A percentile compares a stretch with the other conserved stretches of the same genome.
Conservation (phyloP, 2,888 invertebrate genomes). For the Mactromeris polynyma region DNA sequence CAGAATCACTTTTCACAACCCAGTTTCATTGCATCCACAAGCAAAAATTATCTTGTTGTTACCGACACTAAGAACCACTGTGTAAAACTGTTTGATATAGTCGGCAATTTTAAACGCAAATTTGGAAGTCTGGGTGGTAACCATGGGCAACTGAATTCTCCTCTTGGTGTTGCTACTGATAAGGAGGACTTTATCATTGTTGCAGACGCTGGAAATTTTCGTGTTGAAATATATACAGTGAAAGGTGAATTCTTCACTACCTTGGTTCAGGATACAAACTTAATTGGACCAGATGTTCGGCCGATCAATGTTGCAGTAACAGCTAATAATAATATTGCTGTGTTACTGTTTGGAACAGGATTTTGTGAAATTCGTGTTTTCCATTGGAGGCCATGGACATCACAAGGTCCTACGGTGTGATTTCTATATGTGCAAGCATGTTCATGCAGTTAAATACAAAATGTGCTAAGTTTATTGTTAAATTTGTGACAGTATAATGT, state of each 20-base stretch:
- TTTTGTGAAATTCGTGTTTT: conserved; percentile 83
- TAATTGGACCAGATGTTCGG: conserved; percentile 76
- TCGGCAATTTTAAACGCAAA: conserved; percentile 80
- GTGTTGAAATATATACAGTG: conserved; percentile 82
- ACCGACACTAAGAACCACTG: conserved; percentile 81
- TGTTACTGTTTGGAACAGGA: conserved; percentile 79
- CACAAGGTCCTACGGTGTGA: not conserved
- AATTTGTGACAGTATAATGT: too few relatives aligned
- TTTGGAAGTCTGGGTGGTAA: conserved; percentile 76
- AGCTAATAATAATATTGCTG: conserved; percentile 75
- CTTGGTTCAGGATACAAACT: conserved; percentile 75
- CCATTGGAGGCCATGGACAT: conserved; percentile 48
- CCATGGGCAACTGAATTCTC: conserved; percentile 77
- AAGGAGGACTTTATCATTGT: conserved; percentile 81
- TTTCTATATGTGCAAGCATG: not conserved
- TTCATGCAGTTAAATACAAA: not conserved
- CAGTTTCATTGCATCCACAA: conserved; percentile 77
- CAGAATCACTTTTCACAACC: conserved; percentile 80
- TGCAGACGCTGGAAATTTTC: conserved; percentile 82
- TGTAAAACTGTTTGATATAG: conserved; percentile 78
- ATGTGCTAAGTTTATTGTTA: too few relatives aligned
- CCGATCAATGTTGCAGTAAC: conserved; percentile 82
- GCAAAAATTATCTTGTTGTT: conserved; percentile 81
- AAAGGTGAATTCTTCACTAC: conserved; percentile 77
- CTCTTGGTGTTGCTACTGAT: conserved; percentile 82